These are phyloP conservation scores for Euclidia mi DNA, from an alignment of 2,888 invertebrate species.

Conservation along the genomic window DNA sequence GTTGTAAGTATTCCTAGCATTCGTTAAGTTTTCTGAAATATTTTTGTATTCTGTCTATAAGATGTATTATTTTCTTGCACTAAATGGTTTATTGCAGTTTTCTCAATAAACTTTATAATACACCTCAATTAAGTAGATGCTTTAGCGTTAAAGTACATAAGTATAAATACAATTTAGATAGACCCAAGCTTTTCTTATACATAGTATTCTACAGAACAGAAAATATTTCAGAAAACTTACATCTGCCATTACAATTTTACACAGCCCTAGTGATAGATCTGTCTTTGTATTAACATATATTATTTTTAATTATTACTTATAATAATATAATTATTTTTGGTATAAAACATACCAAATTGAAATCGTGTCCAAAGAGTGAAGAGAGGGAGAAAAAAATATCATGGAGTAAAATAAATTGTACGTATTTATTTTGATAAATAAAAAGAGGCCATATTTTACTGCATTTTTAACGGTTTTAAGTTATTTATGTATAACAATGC, in stretches of 20 bases:
- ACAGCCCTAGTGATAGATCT: conserved; percentile 65
- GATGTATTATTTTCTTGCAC: conserved; percentile 1
- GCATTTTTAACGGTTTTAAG: conserved; percentile 71
- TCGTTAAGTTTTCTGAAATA: conserved; percentile 49
- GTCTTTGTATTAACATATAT: conserved; percentile 46
- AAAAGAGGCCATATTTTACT: conserved; percentile 76
- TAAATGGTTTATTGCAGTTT: not conserved
- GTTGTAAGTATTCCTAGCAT: conserved; percentile 24
- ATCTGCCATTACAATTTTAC: conserved; percentile 42
- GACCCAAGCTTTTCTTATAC: no score
- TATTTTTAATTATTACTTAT: conserved; percentile 52
- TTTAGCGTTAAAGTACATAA: not conserved
- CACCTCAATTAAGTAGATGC: not conserved
- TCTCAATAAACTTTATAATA: not conserved
- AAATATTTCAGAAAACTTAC: conserved; percentile 52
- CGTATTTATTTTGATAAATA: conserved; percentile 80
- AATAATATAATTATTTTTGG: conserved; percentile 62
- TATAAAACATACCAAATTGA: conserved; percentile 73
- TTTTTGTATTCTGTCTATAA: conserved; percentile 40
- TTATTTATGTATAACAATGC: conserved; percentile 65
- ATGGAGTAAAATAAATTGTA: conserved; percentile 63
- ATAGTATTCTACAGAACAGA: not conserved
- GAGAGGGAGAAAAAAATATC: conserved; percentile 65
- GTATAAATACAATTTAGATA: not conserved
- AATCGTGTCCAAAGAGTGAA: conserved; percentile 85